Conservation (phyloP, 2,888 invertebrate genomes). For the Lasioglossum lativentre region DNA sequence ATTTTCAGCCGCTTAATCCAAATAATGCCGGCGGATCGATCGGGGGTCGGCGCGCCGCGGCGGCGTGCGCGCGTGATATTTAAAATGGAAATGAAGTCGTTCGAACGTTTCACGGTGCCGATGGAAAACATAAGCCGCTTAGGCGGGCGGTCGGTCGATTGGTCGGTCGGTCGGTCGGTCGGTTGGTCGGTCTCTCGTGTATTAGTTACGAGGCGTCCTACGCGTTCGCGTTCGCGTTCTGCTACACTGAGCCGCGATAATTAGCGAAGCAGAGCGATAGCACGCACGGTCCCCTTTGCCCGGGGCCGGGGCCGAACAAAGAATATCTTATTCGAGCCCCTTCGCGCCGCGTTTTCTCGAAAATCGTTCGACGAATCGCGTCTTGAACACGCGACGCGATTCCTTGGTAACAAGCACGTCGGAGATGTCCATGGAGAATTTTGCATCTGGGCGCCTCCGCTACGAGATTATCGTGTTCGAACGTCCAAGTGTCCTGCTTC, state of each 20-base stretch:
- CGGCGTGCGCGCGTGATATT: constrained; percentile 41
- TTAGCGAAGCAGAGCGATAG: constrained; percentile 33
- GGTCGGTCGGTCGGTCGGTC: neutral
- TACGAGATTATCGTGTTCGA: too few relatives aligned
- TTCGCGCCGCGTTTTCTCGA: neutral
- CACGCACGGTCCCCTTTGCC: neutral
- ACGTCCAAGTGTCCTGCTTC: neutral
- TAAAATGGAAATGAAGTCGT: constrained; percentile 54
- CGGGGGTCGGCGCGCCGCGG: neutral
- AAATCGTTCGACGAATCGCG: neutral
- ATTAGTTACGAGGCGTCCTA: constrained; percentile 50
- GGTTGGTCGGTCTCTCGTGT: neutral
- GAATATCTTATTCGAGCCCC: constrained; percentile 30
- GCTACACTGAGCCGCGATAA: constrained; percentile 42
- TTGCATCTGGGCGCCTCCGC: neutral
- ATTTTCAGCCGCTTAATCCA: constrained; percentile 27
- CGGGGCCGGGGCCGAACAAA: constrained; percentile 31
- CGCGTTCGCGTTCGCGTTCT: constrained; percentile 27
- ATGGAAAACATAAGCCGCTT: constrained; percentile 43
- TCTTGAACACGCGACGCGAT: neutral
- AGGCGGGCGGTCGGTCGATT: constrained; percentile 7
- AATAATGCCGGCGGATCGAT: constrained; percentile 33
- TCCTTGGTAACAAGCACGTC: neutral
- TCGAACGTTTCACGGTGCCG: constrained; percentile 42
- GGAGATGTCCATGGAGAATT: neutral